These are phyloP conservation scores for Amphipoea lucens DNA, from an alignment of 2,888 invertebrate species.

Conservation along the genomic window DNA sequence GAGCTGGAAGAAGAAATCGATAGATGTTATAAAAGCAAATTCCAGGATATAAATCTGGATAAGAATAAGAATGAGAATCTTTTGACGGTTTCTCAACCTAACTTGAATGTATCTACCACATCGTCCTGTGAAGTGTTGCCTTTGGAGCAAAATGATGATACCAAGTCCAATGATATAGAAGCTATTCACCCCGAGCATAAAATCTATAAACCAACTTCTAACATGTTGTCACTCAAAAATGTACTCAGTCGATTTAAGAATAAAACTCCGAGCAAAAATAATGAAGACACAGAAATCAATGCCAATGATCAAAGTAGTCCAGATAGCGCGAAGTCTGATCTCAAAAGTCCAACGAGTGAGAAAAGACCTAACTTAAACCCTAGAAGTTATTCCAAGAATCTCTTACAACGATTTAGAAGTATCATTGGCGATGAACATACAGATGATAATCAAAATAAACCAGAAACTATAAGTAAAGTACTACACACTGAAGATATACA, in stretches of 20 bases:
- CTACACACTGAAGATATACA: constrained; percentile 70
- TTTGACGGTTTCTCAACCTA: constrained; percentile 82
- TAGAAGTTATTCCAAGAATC: constrained; percentile 86
- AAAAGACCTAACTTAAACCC: constrained; percentile 86
- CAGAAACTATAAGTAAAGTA: constrained; percentile 68
- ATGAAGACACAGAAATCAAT: constrained; percentile 83
- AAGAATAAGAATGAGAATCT: constrained; percentile 82
- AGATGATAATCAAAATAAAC: constrained; percentile 81
- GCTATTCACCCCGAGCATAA: constrained; percentile 94
- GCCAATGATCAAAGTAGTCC: constrained; percentile 84
- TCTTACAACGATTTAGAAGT: constrained; percentile 87
- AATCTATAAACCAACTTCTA: constrained; percentile 93
- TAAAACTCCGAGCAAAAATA: constrained; percentile 82
- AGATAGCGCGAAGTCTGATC: constrained; percentile 80
- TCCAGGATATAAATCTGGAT: constrained; percentile 82
- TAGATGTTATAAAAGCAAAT: constrained; percentile 88
- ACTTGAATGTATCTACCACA: constrained; percentile 88
- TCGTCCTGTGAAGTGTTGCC: constrained; percentile 90
- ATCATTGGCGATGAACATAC: constrained; percentile 88
- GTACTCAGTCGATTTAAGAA: constrained; percentile 89
- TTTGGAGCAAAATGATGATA: constrained; percentile 81
- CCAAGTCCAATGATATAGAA: constrained; percentile 84
- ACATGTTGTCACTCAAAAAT: constrained; percentile 89
- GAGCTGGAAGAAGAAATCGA: constrained; percentile 89
- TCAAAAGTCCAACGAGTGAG: constrained; percentile 84